Evolutionary conservation across 2,888 invertebrate species (phyloP).

Genomic region (Agrotis exclamationis): DNA sequence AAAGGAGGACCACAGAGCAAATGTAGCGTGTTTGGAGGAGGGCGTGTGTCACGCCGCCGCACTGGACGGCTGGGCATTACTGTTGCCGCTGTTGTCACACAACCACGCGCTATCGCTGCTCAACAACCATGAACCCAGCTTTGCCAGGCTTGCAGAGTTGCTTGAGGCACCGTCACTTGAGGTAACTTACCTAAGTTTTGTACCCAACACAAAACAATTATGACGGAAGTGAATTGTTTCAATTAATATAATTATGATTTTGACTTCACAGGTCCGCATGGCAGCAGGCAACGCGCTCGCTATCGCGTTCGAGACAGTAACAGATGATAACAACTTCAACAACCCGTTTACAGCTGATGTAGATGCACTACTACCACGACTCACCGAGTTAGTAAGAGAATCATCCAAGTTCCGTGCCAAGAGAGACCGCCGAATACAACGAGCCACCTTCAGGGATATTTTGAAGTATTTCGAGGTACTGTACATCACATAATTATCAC

Average conservation of each 20-base stretch:
- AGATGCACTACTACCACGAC: constrained; percentile 92
- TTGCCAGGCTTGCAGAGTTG: constrained; percentile 90
- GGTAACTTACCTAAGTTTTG: constrained; percentile 57
- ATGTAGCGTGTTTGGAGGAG: constrained; percentile 92
- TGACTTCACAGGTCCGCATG: constrained; percentile 88
- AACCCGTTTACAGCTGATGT: constrained; percentile 91
- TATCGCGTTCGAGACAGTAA: constrained; percentile 95
- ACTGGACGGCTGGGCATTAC: constrained; percentile 96
- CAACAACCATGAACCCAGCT: constrained; percentile 70
- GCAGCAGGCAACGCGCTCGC: constrained; percentile 94
- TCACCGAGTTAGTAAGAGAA: constrained; percentile 96
- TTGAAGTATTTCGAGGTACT: constrained; percentile 96
- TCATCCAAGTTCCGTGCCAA: constrained; percentile 98
- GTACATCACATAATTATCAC: not conserved
- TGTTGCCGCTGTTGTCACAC: constrained; percentile 95
- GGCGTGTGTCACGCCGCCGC: constrained; percentile 95
- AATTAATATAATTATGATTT: not conserved
- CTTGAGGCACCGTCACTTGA: constrained; percentile 84
- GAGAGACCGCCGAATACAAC: constrained; percentile 97
- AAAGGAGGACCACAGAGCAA: constrained; percentile 90
- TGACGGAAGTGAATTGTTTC: not conserved
- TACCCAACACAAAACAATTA: not conserved
- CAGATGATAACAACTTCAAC: constrained; percentile 93
- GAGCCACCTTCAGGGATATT: constrained; percentile 98
- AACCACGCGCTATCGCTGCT: constrained; percentile 92